Percentiles rank a stretch among this genome's conserved stretches.
Evolutionary conservation across 2,888 invertebrate species (phyloP).

Genomic region (Romanomermis culicivorax): DNA sequence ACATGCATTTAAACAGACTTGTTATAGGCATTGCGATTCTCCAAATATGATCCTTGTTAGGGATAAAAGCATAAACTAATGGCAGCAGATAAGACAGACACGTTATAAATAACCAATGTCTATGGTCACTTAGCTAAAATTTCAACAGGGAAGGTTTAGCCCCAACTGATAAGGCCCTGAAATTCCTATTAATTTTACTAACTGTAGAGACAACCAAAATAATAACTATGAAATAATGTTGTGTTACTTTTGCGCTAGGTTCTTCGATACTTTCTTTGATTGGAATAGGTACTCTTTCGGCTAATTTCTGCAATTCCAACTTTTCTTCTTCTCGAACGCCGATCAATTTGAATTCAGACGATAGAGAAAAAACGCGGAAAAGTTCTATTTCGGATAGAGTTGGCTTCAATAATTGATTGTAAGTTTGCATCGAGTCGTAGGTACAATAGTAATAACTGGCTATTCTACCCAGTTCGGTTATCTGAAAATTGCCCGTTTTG

Average conservation of each 20-base stretch:
- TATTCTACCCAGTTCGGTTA: constrained; percentile 85
- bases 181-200: too few relatives aligned
- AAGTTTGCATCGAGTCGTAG: constrained; percentile 83
- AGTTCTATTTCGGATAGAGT: constrained; percentile 91
- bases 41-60: too few relatives aligned
- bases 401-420: constrained; percentile 83
- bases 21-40: too few relatives aligned
- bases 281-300: constrained; percentile 85
- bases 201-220: too few relatives aligned
- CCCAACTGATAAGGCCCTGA: too few relatives aligned
- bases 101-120: too few relatives aligned
- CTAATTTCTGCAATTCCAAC: constrained; percentile 77
- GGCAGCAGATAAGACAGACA: too few relatives aligned
- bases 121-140: too few relatives aligned
- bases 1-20: too few relatives aligned
- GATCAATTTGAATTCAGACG: constrained; percentile 78
- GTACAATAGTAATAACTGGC: constrained; percentile 97
- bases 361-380: constrained; percentile 89
- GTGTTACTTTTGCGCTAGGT: constrained; percentile 58
- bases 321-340: constrained; percentile 71
- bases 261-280: constrained; percentile 97
- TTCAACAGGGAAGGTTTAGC: too few relatives aligned
- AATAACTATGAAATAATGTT: too few relatives aligned
- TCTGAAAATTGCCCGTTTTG: constrained; percentile 64
- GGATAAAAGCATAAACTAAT: too few relatives aligned